Conservation (phyloP, 2,888 invertebrate genomes). For the Mythimna impura region DNA sequence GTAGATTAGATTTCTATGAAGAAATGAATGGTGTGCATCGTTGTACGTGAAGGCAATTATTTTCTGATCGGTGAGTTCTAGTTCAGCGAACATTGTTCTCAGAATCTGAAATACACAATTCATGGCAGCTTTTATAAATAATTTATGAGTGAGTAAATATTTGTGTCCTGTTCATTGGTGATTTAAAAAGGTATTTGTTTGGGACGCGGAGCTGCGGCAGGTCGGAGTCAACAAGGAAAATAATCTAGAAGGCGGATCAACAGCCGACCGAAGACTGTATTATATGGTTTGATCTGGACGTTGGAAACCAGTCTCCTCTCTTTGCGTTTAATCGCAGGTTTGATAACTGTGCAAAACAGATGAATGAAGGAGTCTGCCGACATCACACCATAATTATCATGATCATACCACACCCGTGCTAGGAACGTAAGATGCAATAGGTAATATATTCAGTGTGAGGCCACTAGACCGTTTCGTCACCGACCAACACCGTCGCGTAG, state of each 20-base stretch:
- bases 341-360: too few relatives aligned
- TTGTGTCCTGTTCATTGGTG: conserved; percentile 31
- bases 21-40: background rate
- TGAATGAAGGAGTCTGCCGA: too few relatives aligned
- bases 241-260: conserved; percentile 17
- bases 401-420: too few relatives aligned
- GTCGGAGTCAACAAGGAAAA: conserved; percentile 10
- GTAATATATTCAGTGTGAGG: too few relatives aligned
- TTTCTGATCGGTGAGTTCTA: conserved; percentile 4
- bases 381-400: too few relatives aligned
- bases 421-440: too few relatives aligned
- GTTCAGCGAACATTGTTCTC: conserved; percentile 30
- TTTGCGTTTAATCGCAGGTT: background rate
- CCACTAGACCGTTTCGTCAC: too few relatives aligned
- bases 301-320: too few relatives aligned
- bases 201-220: conserved; percentile 16
- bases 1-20: conserved; percentile 9
- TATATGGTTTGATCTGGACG: background rate
- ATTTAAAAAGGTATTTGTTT: conserved; percentile 41
- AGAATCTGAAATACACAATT: conserved; percentile 14
- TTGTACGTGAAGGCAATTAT: background rate
- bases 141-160: conserved; percentile 42
- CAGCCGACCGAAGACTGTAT: background rate
- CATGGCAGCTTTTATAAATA: conserved; percentile 28
- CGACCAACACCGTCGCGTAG: too few relatives aligned